Conservation (phyloP, 2,888 invertebrate genomes). For the Smittia aterrima region DNA sequence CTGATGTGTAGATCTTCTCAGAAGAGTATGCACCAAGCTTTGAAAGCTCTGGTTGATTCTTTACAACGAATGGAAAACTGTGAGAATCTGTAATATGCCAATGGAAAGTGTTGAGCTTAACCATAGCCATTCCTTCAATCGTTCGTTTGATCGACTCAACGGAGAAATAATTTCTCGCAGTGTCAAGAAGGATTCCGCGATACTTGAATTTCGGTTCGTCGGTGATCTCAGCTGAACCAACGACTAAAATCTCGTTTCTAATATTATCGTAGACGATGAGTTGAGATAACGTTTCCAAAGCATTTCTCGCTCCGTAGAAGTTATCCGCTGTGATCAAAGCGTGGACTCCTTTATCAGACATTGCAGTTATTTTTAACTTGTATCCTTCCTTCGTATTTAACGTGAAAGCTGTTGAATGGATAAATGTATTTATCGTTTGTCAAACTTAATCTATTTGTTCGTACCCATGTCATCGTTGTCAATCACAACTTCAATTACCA, state of each 20-base stretch:
- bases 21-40: conserved; percentile 77
- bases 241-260: conserved; percentile 57
- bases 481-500: conserved; percentile 52
- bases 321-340: conserved; percentile 57
- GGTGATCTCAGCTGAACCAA: conserved; percentile 60
- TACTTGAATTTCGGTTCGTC: conserved; percentile 86
- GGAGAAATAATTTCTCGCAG: conserved; percentile 81
- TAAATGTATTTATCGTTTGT: conserved; percentile 46
- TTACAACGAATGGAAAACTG: conserved; percentile 84
- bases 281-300: conserved; percentile 58
- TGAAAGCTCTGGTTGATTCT: conserved; percentile 68
- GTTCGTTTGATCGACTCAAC: conserved; percentile 70
- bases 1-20: conserved; percentile 63
- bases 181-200: conserved; percentile 86
- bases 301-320: conserved; percentile 65
- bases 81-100: conserved; percentile 95
- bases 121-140: conserved; percentile 83
- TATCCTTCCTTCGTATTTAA: conserved; percentile 61
- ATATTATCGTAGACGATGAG: conserved; percentile 53
- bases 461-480: conserved; percentile 45
- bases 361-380: conserved; percentile 48
- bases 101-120: conserved; percentile 90
- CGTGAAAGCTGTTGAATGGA: conserved; percentile 48
- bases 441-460: neutral
- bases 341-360: conserved; percentile 51